Evolutionary conservation across 2,797 vertebrate species (phyloP).

Genomic region (Pipistrellus nathusii): DNA sequence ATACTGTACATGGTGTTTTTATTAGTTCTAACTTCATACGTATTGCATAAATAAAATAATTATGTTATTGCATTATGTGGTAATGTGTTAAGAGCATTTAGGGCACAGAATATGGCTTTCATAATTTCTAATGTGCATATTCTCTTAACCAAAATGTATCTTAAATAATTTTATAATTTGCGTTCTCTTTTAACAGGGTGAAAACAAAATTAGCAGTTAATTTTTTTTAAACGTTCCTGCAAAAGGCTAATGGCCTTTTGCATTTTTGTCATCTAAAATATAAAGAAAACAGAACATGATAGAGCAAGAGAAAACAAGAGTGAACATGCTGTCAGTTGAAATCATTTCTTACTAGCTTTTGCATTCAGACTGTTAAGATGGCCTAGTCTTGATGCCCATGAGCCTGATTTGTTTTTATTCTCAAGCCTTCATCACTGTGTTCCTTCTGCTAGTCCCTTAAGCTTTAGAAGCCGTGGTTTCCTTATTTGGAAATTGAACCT

Average conservation of each 20-base stretch:
- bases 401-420: not conserved
- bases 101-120: not conserved
- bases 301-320: not conserved
- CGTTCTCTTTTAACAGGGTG: not conserved
- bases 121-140: not conserved
- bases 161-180: not conserved
- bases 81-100: not conserved
- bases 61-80: slow-evolving; percentile 12
- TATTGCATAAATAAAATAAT: not conserved
- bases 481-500: not conserved
- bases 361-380: not conserved
- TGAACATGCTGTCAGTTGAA: accelerated
- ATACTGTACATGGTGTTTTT: not conserved
- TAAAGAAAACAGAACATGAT: not conserved
- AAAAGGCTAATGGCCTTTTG: not conserved
- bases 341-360: no score
- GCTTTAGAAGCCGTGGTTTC: not conserved
- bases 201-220: slow-evolving; percentile 44
- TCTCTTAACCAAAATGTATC: not conserved
- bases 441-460: not conserved
- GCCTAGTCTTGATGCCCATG: not conserved
- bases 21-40: not conserved
- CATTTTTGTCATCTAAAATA: not conserved
- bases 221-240: not conserved
- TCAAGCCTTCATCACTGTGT: not conserved